phyloP scores from a whole-genome alignment of 1,140 invertebrate genomes.

The Goniozus legneri region DNA sequence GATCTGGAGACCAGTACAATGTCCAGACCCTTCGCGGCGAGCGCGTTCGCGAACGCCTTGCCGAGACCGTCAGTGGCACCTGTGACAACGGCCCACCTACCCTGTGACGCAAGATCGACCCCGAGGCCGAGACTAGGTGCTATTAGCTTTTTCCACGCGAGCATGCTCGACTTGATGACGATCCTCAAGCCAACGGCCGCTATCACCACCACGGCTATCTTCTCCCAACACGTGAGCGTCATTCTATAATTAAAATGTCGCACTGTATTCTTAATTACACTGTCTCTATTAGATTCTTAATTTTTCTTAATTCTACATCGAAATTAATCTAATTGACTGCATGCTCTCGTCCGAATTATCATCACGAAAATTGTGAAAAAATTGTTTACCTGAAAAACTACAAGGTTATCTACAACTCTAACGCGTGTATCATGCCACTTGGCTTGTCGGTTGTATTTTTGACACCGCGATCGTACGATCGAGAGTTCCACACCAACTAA shows the following conservation, averaged over 20 bases:
- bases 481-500: too few species aligned
- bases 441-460: too few species aligned
- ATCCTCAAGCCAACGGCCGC: constrained; percentile 38
- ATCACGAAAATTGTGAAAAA: too few species aligned
- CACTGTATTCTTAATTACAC: too few species aligned
- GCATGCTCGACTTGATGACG: constrained; percentile 26
- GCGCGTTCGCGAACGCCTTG: constrained; percentile 79
- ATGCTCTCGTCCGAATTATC: too few species aligned
- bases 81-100: constrained; percentile 70
- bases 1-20: constrained; percentile 87
- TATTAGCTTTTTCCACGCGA: constrained; percentile 45
- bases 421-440: too few species aligned
- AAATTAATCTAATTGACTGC: too few species aligned
- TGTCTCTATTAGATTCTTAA: too few species aligned
- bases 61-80: constrained; percentile 91
- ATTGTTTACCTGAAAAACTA: too few species aligned
- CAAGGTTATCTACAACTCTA: too few species aligned
- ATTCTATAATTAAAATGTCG: constrained; percentile 38
- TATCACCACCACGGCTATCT: constrained; percentile 39
- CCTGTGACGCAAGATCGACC: constrained; percentile 39
- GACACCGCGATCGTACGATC: too few species aligned
- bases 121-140: constrained; percentile 39
- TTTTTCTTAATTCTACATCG: too few species aligned
- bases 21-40: constrained; percentile 80
- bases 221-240: constrained; percentile 46